A percentile compares a stretch with the other conserved stretches of the same genome.
Evolutionary conservation across 2,888 invertebrate genomes (phyloP).

Genomic region (Teleiodes luculella): DNA sequence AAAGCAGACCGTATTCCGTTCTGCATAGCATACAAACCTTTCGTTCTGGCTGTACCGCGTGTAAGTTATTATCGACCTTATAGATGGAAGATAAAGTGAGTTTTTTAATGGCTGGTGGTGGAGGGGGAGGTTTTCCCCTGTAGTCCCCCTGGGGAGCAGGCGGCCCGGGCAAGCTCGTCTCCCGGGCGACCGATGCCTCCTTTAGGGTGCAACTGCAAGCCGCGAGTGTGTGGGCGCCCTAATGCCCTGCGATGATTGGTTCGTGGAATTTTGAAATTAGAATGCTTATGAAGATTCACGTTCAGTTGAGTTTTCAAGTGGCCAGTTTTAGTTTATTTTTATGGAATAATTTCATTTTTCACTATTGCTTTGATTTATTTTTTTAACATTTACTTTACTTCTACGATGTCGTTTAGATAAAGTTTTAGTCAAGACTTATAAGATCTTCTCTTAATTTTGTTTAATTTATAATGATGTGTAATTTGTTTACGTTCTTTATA

Average conservation of each 20-base stretch:
- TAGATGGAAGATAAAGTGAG: constrained; percentile 26
- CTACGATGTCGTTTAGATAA: too few species aligned
- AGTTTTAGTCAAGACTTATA: too few species aligned
- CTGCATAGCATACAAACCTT: constrained; percentile 68
- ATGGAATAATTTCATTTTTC: not conserved
- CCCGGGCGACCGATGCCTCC: constrained; percentile 42
- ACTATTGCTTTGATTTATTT: not conserved
- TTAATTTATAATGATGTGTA: too few species aligned
- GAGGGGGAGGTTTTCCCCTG: constrained; percentile 4
- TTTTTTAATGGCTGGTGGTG: constrained; percentile 26
- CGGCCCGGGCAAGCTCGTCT: constrained; percentile 68
- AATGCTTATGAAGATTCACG: constrained; percentile 19
- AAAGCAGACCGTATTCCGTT: constrained; percentile 68
- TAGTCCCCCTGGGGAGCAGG: constrained; percentile 58
- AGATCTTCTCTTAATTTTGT: too few species aligned
- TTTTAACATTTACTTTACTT: too few species aligned
- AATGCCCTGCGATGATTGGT: constrained; percentile 36
- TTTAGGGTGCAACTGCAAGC: constrained; percentile 55
- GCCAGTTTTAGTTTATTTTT: not conserved
- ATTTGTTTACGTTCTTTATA: too few species aligned
- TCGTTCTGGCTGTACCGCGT: constrained; percentile 45
- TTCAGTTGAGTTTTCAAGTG: not conserved
- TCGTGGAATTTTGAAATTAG: constrained; percentile 33
- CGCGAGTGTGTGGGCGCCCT: constrained; percentile 42
- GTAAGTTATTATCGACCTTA: constrained; percentile 26